Evolutionary conservation across 1,140 invertebrate species (phyloP).

Genomic region (Eubasilissa regina): DNA sequence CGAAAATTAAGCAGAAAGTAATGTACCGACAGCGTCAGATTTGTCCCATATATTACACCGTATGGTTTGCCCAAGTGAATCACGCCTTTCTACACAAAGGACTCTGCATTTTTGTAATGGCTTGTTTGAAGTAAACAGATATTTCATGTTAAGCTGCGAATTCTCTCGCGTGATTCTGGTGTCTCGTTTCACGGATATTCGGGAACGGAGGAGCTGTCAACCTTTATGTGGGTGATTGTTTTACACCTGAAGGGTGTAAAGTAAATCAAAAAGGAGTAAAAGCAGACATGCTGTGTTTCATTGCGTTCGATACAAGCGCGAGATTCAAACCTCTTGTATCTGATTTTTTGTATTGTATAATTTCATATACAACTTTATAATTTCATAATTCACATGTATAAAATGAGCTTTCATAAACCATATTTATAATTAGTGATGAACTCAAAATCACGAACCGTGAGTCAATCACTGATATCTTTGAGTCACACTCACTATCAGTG

Average conservation of each 20-base stretch:
- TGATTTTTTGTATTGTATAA: too few species aligned
- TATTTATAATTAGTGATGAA: too few species aligned
- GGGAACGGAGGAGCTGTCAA: conserved; percentile 15
- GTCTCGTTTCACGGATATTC: background rate
- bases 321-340: too few species aligned
- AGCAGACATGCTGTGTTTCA: background rate
- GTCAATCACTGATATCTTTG: too few species aligned
- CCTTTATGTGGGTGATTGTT: conserved; percentile 6
- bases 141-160: conserved; percentile 22
- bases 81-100: background rate
- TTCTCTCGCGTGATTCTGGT: background rate
- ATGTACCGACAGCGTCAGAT: background rate
- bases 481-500: too few species aligned
- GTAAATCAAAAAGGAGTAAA: background rate
- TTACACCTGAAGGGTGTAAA: conserved; percentile 5
- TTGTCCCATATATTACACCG: conserved; percentile 17
- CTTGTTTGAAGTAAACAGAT: conserved; percentile 15
- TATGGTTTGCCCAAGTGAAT: conserved; percentile 27
- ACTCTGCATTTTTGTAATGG: background rate
- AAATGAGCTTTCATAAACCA: too few species aligned
- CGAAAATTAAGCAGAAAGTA: background rate
- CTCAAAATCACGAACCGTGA: too few species aligned
- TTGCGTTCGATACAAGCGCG: too few species aligned
- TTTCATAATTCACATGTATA: too few species aligned
- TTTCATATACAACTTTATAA: too few species aligned